Evolutionary conservation across 2,888 invertebrate species (phyloP).

Genomic region (Linnaemya vulpina): DNA sequence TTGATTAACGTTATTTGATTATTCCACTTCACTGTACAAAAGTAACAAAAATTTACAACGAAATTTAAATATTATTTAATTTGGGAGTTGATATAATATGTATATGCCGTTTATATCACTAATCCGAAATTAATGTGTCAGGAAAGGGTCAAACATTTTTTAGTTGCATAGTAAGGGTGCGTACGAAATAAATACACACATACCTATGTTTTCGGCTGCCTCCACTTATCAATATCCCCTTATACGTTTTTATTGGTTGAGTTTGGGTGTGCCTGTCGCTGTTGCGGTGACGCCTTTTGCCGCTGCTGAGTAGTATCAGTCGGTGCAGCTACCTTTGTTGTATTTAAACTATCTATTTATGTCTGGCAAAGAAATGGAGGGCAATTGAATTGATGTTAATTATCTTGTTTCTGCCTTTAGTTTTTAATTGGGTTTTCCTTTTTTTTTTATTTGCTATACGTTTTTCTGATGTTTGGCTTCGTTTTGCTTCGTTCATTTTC

Average conservation of each 20-base stretch:
- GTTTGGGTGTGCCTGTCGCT: conserved; percentile 81
- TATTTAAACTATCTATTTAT: conserved; percentile 52
- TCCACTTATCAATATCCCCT: conserved; percentile 68
- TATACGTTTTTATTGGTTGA: conserved; percentile 72
- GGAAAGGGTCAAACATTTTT: conserved; percentile 44
- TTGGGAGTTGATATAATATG: too few relatives aligned
- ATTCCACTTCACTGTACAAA: neutral
- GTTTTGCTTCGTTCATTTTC: conserved; percentile 35
- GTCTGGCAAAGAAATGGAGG: conserved; percentile 56
- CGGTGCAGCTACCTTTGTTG: conserved; percentile 57
- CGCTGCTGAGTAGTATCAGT: conserved; percentile 70
- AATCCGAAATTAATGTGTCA: conserved; percentile 42
- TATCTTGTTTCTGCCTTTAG: conserved; percentile 49
- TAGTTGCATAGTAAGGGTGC: conserved; percentile 54
- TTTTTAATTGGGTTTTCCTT: conserved; percentile 42
- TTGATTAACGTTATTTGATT: too few relatives aligned
- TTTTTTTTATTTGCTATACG: conserved; percentile 31
- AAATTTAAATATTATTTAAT: too few relatives aligned
- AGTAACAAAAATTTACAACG: conserved; percentile 16
- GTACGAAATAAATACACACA: conserved; percentile 60
- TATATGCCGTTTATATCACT: conserved; percentile 39
- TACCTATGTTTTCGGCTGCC: conserved; percentile 34
- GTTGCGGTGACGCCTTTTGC: conserved; percentile 76
- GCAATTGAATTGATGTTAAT: conserved; percentile 41
- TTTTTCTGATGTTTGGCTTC: conserved; percentile 50